These are phyloP conservation scores for Bilobella aurantiaca DNA, from an alignment of 1,140 invertebrate species.

Conservation along the genomic window DNA sequence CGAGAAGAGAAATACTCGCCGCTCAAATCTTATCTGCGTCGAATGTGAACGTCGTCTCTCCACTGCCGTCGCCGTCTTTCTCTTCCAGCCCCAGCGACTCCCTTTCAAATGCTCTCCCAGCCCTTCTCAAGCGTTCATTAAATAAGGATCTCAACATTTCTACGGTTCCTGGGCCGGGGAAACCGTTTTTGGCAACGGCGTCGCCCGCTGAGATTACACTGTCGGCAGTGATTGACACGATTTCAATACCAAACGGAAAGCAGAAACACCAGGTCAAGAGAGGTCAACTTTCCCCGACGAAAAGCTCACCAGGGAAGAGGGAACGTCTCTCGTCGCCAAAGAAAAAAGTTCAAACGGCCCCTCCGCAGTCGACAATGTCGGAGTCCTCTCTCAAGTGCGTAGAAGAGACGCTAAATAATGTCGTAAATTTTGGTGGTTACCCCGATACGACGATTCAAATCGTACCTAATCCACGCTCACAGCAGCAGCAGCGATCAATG, in stretches of 20 bases:
- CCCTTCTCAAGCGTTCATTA: neutral
- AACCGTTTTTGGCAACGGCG: neutral
- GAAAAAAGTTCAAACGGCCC: neutral
- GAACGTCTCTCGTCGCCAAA: neutral
- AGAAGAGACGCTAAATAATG: neutral
- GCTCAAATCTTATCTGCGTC: too few species aligned
- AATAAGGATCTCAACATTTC: conserved; percentile 1
- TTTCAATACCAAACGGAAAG: neutral
- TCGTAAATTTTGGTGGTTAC: neutral
- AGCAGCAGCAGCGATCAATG: neutral
- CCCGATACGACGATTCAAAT: neutral
- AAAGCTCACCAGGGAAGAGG: neutral
- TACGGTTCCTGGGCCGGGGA: neutral
- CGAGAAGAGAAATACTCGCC: too few species aligned
- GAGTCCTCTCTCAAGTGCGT: neutral
- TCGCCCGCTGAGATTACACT: neutral
- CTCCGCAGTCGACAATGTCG: neutral
- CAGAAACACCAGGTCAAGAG: neutral
- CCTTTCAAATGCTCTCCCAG: neutral
- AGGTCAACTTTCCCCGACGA: neutral
- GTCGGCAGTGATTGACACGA: too few species aligned
- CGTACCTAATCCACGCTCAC: neutral
- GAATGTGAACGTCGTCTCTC: too few species aligned
- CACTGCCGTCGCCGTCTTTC: too few species aligned
- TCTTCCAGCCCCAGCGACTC: too few species aligned